Evolutionary conservation across 2,888 invertebrate genomes (phyloP).

Genomic region (Eupithecia inturbata): DNA sequence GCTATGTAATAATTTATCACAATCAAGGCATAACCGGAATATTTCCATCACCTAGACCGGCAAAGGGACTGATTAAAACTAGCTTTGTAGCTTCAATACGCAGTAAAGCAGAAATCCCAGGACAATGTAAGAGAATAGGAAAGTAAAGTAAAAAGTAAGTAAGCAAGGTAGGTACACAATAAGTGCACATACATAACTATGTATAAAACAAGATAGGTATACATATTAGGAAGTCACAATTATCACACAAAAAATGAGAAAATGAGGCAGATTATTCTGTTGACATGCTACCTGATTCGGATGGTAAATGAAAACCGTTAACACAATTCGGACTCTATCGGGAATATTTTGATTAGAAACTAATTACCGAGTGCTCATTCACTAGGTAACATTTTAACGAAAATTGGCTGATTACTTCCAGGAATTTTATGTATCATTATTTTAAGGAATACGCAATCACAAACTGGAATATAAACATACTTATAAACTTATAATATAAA

Average conservation of each 20-base stretch:
- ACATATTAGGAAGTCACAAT: no score
- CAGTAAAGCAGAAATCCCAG: constrained; percentile 48
- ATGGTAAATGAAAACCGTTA: neutral
- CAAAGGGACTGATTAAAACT: constrained; percentile 80
- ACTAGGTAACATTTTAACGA: neutral
- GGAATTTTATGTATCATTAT: neutral
- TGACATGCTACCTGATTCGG: neutral
- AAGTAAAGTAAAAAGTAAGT: no score
- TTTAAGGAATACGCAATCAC: neutral
- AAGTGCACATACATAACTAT: no score
- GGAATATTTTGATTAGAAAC: neutral
- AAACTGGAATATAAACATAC: neutral
- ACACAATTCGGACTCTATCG: neutral
- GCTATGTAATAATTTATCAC: constrained; percentile 13
- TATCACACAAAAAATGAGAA: no score
- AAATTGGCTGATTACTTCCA: neutral
- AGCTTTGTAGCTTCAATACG: constrained; percentile 64
- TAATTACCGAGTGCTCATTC: neutral
- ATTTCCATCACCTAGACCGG: constrained; percentile 51
- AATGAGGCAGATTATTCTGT: neutral
- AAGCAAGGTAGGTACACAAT: no score
- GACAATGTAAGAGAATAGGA: constrained; percentile 16
- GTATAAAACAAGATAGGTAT: no score
- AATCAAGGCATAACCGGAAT: constrained; percentile 19
- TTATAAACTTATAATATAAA: no score